A percentile compares a stretch with the other conserved stretches of the same genome.
phyloP scores from a whole-genome alignment of 2,888 invertebrate genomes.

The Erebia epiphron region DNA sequence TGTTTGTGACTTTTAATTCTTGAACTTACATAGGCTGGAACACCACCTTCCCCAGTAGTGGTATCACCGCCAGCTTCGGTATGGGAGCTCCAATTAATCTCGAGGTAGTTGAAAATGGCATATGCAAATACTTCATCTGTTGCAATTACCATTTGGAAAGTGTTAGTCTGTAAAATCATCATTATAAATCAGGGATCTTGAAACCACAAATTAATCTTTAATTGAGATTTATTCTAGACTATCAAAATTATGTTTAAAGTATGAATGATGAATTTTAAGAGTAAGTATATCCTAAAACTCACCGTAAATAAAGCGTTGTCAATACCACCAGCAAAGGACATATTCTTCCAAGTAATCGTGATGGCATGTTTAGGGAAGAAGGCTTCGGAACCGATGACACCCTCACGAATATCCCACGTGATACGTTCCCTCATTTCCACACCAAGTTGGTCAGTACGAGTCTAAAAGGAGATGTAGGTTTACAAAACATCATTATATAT shows the following conservation, averaged over 20 bases:
- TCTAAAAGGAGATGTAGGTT: conserved; percentile 48
- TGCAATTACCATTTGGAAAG: conserved; percentile 96
- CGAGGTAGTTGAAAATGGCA: conserved; percentile 96
- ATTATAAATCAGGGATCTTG: not conserved
- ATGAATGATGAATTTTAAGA: not conserved
- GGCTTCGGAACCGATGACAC: conserved; percentile 94
- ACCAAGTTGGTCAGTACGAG: conserved; percentile 91
- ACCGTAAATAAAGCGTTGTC: conserved; percentile 89
- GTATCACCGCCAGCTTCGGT: conserved; percentile 96
- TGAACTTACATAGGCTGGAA: conserved; percentile 91
- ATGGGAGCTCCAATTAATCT: conserved; percentile 95
- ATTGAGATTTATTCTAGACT: too few species aligned
- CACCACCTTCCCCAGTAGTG: conserved; percentile 92
- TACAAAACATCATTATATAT: too few species aligned
- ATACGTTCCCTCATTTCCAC: conserved; percentile 93
- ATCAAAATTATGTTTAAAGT: not conserved
- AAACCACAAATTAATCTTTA: not conserved
- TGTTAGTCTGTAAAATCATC: conserved; percentile 89
- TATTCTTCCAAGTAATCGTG: conserved; percentile 97
- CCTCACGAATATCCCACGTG: conserved; percentile 94
- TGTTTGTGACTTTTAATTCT: not conserved
- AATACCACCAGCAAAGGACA: conserved; percentile 95
- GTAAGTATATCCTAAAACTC: conserved; percentile 49
- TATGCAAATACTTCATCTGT: conserved; percentile 97
- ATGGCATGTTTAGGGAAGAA: conserved; percentile 96